Conservation (phyloP, 2,113 vertebrate genomes). For the Rutilus rutilus region DNA sequence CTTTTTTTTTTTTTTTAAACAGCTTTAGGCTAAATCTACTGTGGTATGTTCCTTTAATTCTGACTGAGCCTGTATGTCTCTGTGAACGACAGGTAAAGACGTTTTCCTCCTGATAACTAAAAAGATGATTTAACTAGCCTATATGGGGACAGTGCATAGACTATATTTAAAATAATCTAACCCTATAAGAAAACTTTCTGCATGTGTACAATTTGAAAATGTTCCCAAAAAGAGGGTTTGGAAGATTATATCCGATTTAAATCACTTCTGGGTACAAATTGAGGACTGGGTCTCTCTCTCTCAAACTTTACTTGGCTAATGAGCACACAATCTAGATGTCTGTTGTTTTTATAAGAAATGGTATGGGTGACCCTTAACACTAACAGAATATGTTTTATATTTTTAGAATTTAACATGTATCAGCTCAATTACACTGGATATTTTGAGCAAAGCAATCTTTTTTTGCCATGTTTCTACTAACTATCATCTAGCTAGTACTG, state of each 20-base stretch:
- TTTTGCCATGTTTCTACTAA: too few relatives aligned
- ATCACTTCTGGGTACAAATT: neutral
- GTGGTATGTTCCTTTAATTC: conserved; percentile 1
- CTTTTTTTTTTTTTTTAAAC: neutral
- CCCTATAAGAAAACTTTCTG: neutral
- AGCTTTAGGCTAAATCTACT: neutral
- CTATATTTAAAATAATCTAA: neutral
- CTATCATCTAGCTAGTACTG: too few relatives aligned
- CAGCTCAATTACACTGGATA: too few relatives aligned
- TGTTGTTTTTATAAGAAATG: too few relatives aligned
- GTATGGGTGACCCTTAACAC: too few relatives aligned
- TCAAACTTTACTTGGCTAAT: too few relatives aligned
- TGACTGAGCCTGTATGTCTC: too few relatives aligned
- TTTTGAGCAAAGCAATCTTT: too few relatives aligned
- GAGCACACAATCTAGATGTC: too few relatives aligned
- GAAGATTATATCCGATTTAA: neutral
- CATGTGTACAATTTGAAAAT: neutral
- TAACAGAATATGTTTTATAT: too few relatives aligned
- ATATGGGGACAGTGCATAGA: neutral
- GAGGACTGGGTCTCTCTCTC: too few relatives aligned
- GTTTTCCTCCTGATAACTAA: neutral
- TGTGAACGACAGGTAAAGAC: neutral
- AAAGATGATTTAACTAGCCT: neutral
- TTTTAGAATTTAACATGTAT: too few relatives aligned
- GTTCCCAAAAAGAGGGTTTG: neutral